phyloP scores from a whole-genome alignment of 2,888 invertebrate genomes.

The Chesias legatella region DNA sequence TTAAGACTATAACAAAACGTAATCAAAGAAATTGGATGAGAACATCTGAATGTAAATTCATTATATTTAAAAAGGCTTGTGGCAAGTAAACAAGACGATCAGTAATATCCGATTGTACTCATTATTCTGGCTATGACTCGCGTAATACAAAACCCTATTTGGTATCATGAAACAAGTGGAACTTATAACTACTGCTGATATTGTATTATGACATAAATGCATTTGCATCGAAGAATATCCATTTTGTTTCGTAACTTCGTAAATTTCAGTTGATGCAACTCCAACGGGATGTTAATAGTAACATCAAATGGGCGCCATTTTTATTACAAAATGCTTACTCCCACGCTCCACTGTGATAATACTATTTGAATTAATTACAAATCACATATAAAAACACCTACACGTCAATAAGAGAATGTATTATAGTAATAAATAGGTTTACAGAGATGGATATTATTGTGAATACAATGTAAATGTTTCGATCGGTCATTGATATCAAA shows the following conservation, averaged over 20 bases:
- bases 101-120: too few species aligned
- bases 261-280: slow-evolving; percentile 53
- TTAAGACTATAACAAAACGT: too few species aligned
- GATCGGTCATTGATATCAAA: slow-evolving; percentile 34
- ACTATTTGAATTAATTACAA: slow-evolving; percentile 58
- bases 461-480: slow-evolving; percentile 37
- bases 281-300: slow-evolving; percentile 52
- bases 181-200: neutral
- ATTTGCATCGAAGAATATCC: slow-evolving; percentile 10
- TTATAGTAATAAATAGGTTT: slow-evolving; percentile 17
- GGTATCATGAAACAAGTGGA: too few species aligned
- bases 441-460: slow-evolving; percentile 23
- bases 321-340: slow-evolving; percentile 65
- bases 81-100: too few species aligned
- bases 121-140: too few species aligned
- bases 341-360: slow-evolving; percentile 54
- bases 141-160: too few species aligned
- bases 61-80: too few species aligned
- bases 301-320: slow-evolving; percentile 60
- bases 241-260: slow-evolving; percentile 33
- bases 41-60: too few species aligned
- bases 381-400: slow-evolving; percentile 47
- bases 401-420: slow-evolving; percentile 38
- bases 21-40: too few species aligned
- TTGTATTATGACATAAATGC: neutral